Base-by-base conservation (phyloP, 2,797 vertebrate species). In the Darevskia nairensis region DNA sequence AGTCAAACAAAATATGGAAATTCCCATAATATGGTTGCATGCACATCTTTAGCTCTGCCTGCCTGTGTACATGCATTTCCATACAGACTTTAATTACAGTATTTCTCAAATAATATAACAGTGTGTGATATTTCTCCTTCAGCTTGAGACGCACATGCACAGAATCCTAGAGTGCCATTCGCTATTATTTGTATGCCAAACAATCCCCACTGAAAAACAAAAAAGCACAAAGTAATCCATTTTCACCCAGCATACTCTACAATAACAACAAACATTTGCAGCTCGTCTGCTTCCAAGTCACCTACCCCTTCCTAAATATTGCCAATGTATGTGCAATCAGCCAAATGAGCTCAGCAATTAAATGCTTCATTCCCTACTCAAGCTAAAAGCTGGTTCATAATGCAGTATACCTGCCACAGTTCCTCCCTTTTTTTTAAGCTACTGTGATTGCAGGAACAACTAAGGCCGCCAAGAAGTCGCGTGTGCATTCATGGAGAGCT, bases 211-310 rank as follows among this genome's bases (percentile, higher is more conserved):
- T 90, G 50, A 81, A 27, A 0, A 75, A 93, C 79, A 78, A 81
- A 91, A 64, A 96, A 93, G 88, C 39, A 92, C 0, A n/a, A 19
- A 89, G 27, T 61, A 88, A 89, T 25, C 2, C 27, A 82, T 81
- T 89, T 92, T 94, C 29, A 89, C 6, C 15, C 64, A 87, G 86
- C 3, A 9, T 64, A 83, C 50, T 89, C 86, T 23, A 69, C 80
- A 82, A 19, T 41, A 85, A 91, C 61, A 90, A 71, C 78, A 91
- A 93, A 88, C 19, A 72, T 89, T 89, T 91, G 88, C 68, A 23
- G 15, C 61, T 81, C 93, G 91, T 93, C 61, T 92, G 6, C 55
- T 89, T 84, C 80, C 68, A 41, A 85, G 75, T 86, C 89, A 92
- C 88, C 85, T 84, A 39, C 35, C 55, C 55, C 81, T 78, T 89